Evolutionary conservation across 2,888 invertebrate genomes (phyloP).

Genomic region (Horisme vitalbata): DNA sequence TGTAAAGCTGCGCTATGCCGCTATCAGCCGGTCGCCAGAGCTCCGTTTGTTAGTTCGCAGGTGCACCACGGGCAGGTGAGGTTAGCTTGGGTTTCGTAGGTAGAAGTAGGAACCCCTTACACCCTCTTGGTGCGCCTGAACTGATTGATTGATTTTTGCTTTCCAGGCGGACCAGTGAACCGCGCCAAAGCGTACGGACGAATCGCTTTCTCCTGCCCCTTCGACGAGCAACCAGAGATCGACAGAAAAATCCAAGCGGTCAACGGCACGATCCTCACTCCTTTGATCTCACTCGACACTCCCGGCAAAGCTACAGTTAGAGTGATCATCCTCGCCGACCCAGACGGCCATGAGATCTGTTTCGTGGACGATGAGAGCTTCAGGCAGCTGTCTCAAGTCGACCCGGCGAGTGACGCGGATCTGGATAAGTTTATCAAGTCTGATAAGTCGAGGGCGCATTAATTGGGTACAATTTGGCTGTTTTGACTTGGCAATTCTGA

Average conservation of each 20-base stretch:
- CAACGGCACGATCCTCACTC: slow-evolving; percentile 91
- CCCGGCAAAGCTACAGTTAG: slow-evolving; percentile 98
- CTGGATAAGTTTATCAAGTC: slow-evolving; percentile 89
- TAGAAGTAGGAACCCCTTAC: too few species aligned
- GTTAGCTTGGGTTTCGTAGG: too few species aligned
- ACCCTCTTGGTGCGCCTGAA: too few species aligned
- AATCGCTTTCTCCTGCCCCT: slow-evolving; percentile 96
- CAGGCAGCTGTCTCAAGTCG: slow-evolving; percentile 92
- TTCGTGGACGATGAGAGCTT: slow-evolving; percentile 99
- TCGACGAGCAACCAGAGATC: slow-evolving; percentile 88
- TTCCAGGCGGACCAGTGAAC: slow-evolving; percentile 85
- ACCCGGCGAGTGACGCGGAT: slow-evolving; percentile 90
- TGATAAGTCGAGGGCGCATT: slow-evolving; percentile 82
- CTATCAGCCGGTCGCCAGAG: too few species aligned
- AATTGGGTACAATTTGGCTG: too few species aligned
- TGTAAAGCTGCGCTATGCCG: too few species aligned
- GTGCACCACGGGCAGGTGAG: too few species aligned
- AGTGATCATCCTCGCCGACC: slow-evolving; percentile 98
- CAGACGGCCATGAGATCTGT: slow-evolving; percentile 98
- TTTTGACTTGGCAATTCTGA: too few species aligned
- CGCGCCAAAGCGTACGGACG: slow-evolving; percentile 96
- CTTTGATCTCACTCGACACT: slow-evolving; percentile 95
- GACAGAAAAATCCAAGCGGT: slow-evolving; percentile 88
- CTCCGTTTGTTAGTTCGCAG: too few species aligned
- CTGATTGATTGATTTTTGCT: neutral